Evolutionary conservation across 1,140 invertebrate genomes (phyloP).

Genomic region (Drosophila eugracilis): DNA sequence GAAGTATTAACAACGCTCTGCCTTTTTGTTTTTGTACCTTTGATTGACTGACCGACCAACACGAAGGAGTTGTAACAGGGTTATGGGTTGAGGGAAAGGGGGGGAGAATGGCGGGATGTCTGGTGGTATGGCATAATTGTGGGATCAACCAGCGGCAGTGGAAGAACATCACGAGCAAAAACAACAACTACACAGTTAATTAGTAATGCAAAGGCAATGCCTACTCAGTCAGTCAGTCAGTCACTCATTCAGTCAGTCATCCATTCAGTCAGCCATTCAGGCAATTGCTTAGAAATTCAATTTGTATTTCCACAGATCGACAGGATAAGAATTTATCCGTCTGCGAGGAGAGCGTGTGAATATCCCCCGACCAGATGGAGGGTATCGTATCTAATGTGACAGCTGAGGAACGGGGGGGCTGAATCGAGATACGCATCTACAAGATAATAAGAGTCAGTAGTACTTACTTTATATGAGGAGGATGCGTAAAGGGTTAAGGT

Average conservation of each 20-base stretch:
- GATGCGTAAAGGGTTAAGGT: background rate
- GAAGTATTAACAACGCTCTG: constrained; percentile 77
- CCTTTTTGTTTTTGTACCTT: constrained; percentile 74
- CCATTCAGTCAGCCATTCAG: constrained; percentile 37
- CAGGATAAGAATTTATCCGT: constrained; percentile 58
- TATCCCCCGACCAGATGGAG: constrained; percentile 47
- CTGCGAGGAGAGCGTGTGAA: constrained; percentile 67
- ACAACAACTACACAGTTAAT: constrained; percentile 59
- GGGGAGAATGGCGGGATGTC: constrained; percentile 33
- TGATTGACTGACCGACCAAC: constrained; percentile 68
- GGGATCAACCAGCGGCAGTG: constrained; percentile 59
- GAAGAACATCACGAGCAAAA: constrained; percentile 19
- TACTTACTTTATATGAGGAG: constrained; percentile 8
- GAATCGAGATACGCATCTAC: constrained; percentile 47
- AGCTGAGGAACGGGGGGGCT: constrained; percentile 35
- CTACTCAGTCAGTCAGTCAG: constrained; percentile 49
- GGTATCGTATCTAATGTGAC: constrained; percentile 50
- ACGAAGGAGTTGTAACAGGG: constrained; percentile 29
- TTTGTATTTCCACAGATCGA: constrained; percentile 59
- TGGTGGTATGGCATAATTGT: constrained; percentile 78
- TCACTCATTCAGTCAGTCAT: constrained; percentile 45
- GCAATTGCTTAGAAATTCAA: constrained; percentile 56
- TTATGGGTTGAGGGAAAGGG: background rate
- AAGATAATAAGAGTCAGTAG: constrained; percentile 28
- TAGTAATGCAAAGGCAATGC: constrained; percentile 76